Evolutionary conservation across 2,888 invertebrate species (phyloP).

Genomic region (Acrobasis consociella): DNA sequence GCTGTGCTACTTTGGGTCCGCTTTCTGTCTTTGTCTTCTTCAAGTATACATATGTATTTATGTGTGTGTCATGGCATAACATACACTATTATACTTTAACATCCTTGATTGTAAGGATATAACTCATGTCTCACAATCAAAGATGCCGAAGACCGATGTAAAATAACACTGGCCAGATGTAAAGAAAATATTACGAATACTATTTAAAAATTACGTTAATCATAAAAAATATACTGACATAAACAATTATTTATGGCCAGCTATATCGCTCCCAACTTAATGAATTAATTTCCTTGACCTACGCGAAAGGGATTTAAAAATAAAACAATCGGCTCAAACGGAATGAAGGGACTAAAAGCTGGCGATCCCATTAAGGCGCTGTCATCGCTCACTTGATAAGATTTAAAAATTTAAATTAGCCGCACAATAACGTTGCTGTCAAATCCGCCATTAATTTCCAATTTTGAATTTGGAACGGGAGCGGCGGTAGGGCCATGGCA

Average conservation of each 20-base stretch:
- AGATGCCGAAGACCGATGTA: too few species aligned
- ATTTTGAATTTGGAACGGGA: constrained; percentile 77
- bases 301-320: constrained; percentile 44
- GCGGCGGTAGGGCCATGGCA: constrained; percentile 42
- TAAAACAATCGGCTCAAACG: constrained; percentile 46
- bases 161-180: not conserved
- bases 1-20: too few species aligned
- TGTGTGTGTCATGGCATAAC: too few species aligned
- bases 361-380: constrained; percentile 78
- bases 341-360: constrained; percentile 64
- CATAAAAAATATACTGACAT: not conserved
- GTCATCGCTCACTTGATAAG: constrained; percentile 80
- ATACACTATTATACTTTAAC: too few species aligned
- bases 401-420: constrained; percentile 83
- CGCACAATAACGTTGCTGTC: constrained; percentile 80
- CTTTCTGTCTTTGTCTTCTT: too few species aligned
- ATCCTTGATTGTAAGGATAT: too few species aligned
- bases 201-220: not conserved
- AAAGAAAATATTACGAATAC: not conserved
- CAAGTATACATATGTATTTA: too few species aligned
- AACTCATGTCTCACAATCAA: too few species aligned
- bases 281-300: constrained; percentile 34
- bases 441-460: constrained; percentile 79
- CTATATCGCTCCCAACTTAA: constrained; percentile 23
- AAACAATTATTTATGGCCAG: constrained; percentile 15